Percentiles rank a stretch among this genome's conserved stretches.
Conservation (phyloP, 2,888 invertebrate genomes). For the Rotaria socialis region DNA sequence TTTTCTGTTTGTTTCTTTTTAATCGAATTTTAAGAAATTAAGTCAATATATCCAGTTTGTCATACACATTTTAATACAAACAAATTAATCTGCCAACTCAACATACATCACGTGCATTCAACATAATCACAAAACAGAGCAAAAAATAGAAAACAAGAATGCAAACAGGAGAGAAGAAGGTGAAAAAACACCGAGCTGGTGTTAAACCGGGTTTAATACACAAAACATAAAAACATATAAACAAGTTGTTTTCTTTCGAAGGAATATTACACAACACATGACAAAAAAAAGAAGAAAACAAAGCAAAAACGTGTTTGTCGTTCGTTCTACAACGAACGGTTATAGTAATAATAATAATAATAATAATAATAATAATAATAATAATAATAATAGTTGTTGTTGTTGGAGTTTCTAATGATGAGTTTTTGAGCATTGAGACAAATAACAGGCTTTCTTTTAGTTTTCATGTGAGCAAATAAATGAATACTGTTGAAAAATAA, state of each 20-base stretch:
- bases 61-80: not conserved
- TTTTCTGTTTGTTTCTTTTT: not conserved
- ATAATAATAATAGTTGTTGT: not conserved
- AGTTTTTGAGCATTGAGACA: not conserved
- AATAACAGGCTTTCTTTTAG: not conserved
- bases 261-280: not conserved
- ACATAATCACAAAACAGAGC: not conserved
- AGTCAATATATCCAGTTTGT: not conserved
- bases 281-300: not conserved
- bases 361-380: not conserved
- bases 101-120: constrained; percentile 12
- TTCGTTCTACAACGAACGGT: not conserved
- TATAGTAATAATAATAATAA: not conserved
- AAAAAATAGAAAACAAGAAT: constrained; percentile 17
- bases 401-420: too few species aligned
- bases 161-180: not conserved
- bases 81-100: not conserved
- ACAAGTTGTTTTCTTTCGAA: not conserved
- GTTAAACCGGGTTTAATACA: constrained; percentile 11
- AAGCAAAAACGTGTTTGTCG: not conserved
- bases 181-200: constrained; percentile 4
- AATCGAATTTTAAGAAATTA: not conserved
- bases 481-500: not conserved
- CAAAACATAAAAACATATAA: not conserved
- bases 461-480: not conserved